These are phyloP conservation scores for Progne subis DNA, from an alignment of 2,113 vertebrate species.

Conservation along the genomic window DNA sequence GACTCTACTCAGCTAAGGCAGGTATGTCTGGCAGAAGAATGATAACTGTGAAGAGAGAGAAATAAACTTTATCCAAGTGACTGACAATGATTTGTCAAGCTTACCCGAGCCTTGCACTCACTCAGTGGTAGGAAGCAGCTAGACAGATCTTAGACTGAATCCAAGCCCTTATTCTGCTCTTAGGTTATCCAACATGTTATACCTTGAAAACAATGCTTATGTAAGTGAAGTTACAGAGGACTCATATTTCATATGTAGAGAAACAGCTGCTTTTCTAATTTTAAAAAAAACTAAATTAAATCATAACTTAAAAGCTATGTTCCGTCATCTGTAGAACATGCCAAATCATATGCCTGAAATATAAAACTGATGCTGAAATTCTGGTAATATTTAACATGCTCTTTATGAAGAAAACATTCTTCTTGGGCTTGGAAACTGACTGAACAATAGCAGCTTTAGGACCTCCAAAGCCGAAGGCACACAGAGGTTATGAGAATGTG, in stretches of 20 bases:
- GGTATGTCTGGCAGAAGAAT: constrained; percentile 31
- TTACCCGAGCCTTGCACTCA: constrained; percentile 16
- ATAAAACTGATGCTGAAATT: constrained; percentile 71
- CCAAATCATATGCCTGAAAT: constrained; percentile 68
- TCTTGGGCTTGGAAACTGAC: constrained; percentile 48
- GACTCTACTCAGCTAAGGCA: not conserved
- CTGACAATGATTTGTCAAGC: constrained; percentile 59
- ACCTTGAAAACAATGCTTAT: not conserved
- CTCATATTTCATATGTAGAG: constrained; percentile 59
- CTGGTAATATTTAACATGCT: constrained; percentile 66
- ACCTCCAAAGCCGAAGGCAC: constrained; percentile 79
- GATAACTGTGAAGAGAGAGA: constrained; percentile 20
- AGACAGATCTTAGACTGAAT: constrained; percentile 25
- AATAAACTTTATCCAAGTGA: constrained; percentile 22
- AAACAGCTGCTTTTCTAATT: constrained; percentile 64
- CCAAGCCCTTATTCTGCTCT: constrained; percentile 13
- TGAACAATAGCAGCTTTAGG: constrained; percentile 68
- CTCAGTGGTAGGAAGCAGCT: constrained; percentile 24
- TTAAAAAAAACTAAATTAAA: constrained; percentile 69
- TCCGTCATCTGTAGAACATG: constrained; percentile 48
- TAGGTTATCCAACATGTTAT: constrained; percentile 45
- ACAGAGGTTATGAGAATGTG: constrained; percentile 84
- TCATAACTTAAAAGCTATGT: constrained; percentile 63
- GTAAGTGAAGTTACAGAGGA: constrained; percentile 48
- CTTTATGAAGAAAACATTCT: constrained; percentile 70